Evolutionary conservation across 1,140 invertebrate species (phyloP), one percentile per base, ranked within the genome.

Genomic region (Lucilia cuprina): DNA sequence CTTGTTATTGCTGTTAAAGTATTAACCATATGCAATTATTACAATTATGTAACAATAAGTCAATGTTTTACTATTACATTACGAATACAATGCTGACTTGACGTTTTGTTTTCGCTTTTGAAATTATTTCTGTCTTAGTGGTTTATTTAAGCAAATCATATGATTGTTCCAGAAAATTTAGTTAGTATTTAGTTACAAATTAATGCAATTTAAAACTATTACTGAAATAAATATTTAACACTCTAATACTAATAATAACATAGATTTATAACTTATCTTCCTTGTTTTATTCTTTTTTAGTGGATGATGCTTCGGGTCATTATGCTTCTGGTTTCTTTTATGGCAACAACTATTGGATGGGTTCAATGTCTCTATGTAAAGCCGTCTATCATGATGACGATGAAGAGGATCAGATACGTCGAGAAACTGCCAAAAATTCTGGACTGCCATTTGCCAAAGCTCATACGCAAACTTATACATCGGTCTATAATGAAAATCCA

Each of bases 321-420:
- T 96, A 96, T 88, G 94, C 94, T 5, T 94, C 94, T 75, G 94
- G 95, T 87, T 96, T 95, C 92, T 95, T 95, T 90, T 96, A 95
- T 94, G 96, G 96, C 41, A 97, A 97, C 91, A 94, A 94, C 83
- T 97, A 95, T 91, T 96, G 95, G 94, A 93, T 94, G 49, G 96
- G 96, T 85, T 97, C 96, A 2, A 92, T 94, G 60, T 94, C 94
- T 84, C 93, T 96, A 47, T 97, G 96, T 88, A 91, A 93, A 77
- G 93, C 95, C 84, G 95, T 96, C 83, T 93, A 93, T 85, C 89
- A 92, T 12, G 87, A 89, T 10, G 89, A 91, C 65, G 85, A 87
- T 35, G 84, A 88, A 19, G 88, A 91, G 35, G 86, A 84, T 7
- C 25, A 19, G 49, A 86, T 89, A 80, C 87, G 85, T 83, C 88